These are phyloP conservation scores for Spea hammondii DNA, from an alignment of 2,797 vertebrate genomes.

Conservation along the genomic window DNA sequence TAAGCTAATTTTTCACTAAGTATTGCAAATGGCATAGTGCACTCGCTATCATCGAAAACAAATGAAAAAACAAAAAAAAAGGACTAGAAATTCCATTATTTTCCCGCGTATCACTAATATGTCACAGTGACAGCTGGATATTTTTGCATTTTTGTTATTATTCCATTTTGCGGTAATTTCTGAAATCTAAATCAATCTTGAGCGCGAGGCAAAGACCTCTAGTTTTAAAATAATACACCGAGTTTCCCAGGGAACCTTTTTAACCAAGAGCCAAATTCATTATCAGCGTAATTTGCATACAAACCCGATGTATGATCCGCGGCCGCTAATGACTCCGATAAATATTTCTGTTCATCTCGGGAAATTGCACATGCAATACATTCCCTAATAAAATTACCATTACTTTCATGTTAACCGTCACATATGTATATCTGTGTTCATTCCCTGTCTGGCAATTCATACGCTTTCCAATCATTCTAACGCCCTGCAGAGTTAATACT, in stretches of 20 bases:
- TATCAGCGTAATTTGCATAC: constrained; percentile 61
- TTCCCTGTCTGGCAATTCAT: constrained; percentile 1
- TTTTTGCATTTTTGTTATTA: constrained; percentile 58
- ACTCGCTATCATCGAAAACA: too few species aligned
- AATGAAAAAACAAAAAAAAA: constrained; percentile 1
- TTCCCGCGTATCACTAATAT: constrained; percentile 60
- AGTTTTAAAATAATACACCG: constrained; percentile 60
- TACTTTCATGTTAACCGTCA: constrained; percentile 24
- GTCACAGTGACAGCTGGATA: constrained; percentile 56
- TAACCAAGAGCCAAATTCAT: constrained; percentile 63
- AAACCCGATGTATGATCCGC: constrained; percentile 48
- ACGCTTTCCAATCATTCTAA: not conserved
- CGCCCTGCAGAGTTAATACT: not conserved
- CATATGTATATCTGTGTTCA: constrained; percentile 7
- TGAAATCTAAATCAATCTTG: constrained; percentile 64
- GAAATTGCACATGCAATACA: constrained; percentile 28
- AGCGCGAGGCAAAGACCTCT: constrained; percentile 58
- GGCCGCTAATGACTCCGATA: constrained; percentile 54
- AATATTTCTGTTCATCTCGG: constrained; percentile 47
- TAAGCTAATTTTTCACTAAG: too few species aligned
- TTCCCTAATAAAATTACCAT: constrained; percentile 29
- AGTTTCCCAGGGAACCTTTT: constrained; percentile 56
- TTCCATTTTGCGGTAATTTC: constrained; percentile 61
- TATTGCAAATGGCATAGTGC: too few species aligned
- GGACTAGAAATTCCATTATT: constrained; percentile 38